Percentiles rank a stretch among this genome's conserved stretches.
Conservation (phyloP, 92 coral and sea anemone genomes). For the Bergia sp. region DNA sequence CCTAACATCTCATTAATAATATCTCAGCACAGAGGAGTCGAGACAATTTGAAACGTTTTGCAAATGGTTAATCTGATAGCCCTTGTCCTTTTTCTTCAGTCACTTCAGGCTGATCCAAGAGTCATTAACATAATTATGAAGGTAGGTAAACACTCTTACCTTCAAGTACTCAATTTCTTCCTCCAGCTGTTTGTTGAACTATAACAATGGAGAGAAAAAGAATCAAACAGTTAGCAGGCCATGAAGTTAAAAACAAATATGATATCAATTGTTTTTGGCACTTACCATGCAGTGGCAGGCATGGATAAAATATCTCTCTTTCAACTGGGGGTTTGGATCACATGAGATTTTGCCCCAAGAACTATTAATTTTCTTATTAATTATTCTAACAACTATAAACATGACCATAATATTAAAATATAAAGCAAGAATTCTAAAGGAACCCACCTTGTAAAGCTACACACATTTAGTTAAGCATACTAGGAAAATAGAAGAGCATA, state of each 20-base stretch:
- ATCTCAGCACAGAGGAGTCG: not conserved
- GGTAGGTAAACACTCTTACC: constrained; percentile 47
- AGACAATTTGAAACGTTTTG: not conserved
- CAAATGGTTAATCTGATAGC: not conserved
- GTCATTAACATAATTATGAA: not conserved
- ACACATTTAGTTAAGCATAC: too few species aligned
- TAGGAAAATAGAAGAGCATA: too few species aligned
- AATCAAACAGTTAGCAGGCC: not conserved
- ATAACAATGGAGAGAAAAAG: not conserved
- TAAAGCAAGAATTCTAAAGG: too few species aligned
- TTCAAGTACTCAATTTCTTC: constrained; percentile 97
- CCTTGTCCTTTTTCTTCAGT: not conserved
- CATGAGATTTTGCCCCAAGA: too few species aligned
- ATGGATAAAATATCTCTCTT: not conserved
- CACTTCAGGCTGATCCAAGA: not conserved
- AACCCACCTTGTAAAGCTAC: too few species aligned
- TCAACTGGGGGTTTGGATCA: too few species aligned
- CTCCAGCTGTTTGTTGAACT: constrained; percentile 96
- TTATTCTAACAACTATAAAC: too few species aligned
- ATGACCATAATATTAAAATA: too few species aligned
- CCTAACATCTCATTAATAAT: too few species aligned
- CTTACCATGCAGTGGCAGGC: not conserved
- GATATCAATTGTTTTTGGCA: not conserved
- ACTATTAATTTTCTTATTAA: too few species aligned
- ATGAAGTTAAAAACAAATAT: not conserved